phyloP scores from a whole-genome alignment of 2,888 invertebrate genomes.

The Helicoverpa assulta region DNA sequence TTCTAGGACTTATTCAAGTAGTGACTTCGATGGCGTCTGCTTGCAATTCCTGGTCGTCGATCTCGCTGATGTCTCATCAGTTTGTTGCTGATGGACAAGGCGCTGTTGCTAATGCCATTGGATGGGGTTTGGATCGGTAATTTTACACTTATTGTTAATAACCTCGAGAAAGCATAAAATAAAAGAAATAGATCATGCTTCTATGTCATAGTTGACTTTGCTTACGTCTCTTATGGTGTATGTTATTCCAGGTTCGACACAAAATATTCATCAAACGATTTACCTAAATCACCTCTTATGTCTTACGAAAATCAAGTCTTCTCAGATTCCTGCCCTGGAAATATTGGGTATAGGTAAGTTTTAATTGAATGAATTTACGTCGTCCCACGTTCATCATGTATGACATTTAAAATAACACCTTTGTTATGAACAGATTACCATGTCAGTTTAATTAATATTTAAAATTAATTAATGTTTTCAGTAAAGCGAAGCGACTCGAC shows the following conservation, averaged over 20 bases:
- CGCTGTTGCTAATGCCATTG: conserved; percentile 74
- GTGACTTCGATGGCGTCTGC: conserved; percentile 77
- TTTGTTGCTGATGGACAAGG: conserved; percentile 67
- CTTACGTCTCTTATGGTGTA: too few relatives aligned
- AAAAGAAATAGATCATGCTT: too few relatives aligned
- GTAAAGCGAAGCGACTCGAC: conserved; percentile 66
- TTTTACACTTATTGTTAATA: too few relatives aligned
- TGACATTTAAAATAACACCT: neutral
- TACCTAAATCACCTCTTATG: conserved; percentile 71
- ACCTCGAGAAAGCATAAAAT: too few relatives aligned
- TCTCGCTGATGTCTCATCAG: conserved; percentile 80
- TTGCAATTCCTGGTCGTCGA: conserved; percentile 78
- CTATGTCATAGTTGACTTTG: too few relatives aligned
- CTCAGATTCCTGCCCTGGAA: conserved; percentile 78
- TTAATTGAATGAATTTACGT: neutral
- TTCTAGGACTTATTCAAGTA: conserved; percentile 79
- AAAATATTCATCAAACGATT: conserved; percentile 63
- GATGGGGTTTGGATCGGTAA: conserved; percentile 85
- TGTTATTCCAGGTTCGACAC: conserved; percentile 72
- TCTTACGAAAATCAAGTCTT: conserved; percentile 72
- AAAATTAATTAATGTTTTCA: conserved; percentile 61
- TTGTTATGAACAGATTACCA: neutral
- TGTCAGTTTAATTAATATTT: conserved; percentile 2
- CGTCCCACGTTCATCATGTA: neutral
- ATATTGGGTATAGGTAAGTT: conserved; percentile 71